Evolutionary conservation across 2,888 invertebrate species (phyloP).

Genomic region (Listrodromus nycthemerus): DNA sequence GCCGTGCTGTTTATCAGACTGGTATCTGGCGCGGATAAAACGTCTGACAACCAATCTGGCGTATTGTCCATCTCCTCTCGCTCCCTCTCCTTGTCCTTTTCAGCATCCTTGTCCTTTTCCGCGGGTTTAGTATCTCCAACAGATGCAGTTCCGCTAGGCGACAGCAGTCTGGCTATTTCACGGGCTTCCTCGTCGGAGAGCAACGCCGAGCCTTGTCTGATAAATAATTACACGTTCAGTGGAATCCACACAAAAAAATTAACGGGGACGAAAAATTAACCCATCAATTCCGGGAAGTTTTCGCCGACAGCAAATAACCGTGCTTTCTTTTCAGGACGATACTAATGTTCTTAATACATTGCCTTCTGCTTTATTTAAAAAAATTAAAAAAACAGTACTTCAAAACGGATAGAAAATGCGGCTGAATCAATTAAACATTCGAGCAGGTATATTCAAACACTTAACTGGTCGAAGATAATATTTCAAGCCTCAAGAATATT

Average conservation of each 20-base stretch:
- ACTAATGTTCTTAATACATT: too few species aligned
- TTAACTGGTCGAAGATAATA: too few species aligned
- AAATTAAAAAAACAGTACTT: too few species aligned
- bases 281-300: not conserved
- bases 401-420: too few species aligned
- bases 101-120: slow-evolving; percentile 85
- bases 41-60: slow-evolving; percentile 87
- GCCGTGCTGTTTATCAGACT: slow-evolving; percentile 81
- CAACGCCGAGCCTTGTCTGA: slow-evolving; percentile 90
- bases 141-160: slow-evolving; percentile 84
- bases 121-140: slow-evolving; percentile 75
- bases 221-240: slow-evolving; percentile 46
- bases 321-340: too few species aligned
- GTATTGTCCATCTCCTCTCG: slow-evolving; percentile 81
- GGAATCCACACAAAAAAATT: not conserved
- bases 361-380: too few species aligned
- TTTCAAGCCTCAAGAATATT: too few species aligned
- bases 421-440: too few species aligned
- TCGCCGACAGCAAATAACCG: too few species aligned
- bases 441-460: too few species aligned
- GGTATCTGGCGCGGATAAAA: slow-evolving; percentile 86
- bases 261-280: not conserved
- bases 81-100: slow-evolving; percentile 85
- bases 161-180: slow-evolving; percentile 93
- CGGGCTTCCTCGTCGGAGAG: slow-evolving; percentile 96